These are phyloP conservation scores for Diplolepis rosae DNA, from an alignment of 2,888 invertebrate species.

Conservation along the genomic window DNA sequence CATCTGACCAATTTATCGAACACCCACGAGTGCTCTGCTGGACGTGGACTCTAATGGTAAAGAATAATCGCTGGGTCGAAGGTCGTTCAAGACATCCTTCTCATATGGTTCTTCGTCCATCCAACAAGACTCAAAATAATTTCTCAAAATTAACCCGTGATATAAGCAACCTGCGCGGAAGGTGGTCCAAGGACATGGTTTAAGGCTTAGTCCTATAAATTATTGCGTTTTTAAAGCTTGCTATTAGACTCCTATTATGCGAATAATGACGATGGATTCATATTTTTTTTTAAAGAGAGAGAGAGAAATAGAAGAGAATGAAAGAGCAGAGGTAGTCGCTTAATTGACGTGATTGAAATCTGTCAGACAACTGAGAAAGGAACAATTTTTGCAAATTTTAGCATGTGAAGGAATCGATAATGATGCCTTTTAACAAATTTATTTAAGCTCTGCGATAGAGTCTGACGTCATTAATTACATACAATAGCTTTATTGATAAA, in stretches of 20 bases:
- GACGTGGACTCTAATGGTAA: slow-evolving; percentile 52
- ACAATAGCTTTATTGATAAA: too few species aligned
- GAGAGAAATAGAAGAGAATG: background rate
- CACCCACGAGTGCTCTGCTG: slow-evolving; percentile 64
- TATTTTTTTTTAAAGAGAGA: background rate
- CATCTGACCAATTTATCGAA: slow-evolving; percentile 68
- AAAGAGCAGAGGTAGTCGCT: background rate
- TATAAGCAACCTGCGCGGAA: slow-evolving; percentile 11
- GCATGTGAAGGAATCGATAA: background rate
- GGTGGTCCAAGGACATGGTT: slow-evolving; percentile 5
- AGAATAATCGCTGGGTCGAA: slow-evolving; percentile 49
- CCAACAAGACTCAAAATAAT: slow-evolving; percentile 14
- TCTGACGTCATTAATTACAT: too few species aligned
- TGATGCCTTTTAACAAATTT: background rate
- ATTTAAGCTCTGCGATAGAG: too few species aligned
- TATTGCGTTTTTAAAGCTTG: slow-evolving; percentile 12
- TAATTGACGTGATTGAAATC: slow-evolving; percentile 5
- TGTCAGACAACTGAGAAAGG: background rate
- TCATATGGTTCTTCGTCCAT: background rate
- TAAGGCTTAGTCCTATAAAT: background rate
- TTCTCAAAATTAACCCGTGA: slow-evolving; percentile 14
- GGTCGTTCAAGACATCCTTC: slow-evolving; percentile 38
- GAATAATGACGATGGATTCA: slow-evolving; percentile 7
- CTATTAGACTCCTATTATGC: slow-evolving; percentile 29
- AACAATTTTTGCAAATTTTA: background rate